Evolutionary conservation across 2,888 invertebrate genomes (phyloP), one percentile per base, ranked within the genome.

Genomic region (Cryptus armator): DNA sequence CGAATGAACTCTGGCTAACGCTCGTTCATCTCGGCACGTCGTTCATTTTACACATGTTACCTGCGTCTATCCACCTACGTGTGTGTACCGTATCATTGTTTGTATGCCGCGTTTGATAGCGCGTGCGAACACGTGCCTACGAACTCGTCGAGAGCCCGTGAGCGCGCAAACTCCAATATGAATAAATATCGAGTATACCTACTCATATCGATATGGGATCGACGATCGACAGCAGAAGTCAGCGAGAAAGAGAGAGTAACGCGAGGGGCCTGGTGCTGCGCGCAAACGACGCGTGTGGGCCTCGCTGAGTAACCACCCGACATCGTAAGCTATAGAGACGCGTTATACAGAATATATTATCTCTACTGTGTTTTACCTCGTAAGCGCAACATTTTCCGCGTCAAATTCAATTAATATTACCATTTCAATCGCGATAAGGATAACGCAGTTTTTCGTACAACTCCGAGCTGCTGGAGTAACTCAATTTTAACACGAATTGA

Each of bases 11-110:
- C 2, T 29, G 32, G 32, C 62, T 19, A 56, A 76, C 70, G 80
- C 71, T 72, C 81, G 82, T 79, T 85, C 70, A 79, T 85, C 62
- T 32, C 78, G 85, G 79, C 85, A 85, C 85, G 85, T 85, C 78
- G 64, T 75, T 67, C 46, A 70, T 71, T 79, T 78, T 82, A 85
- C 82, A 85, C 85, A 79, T 85, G 84, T 85, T 62, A 85, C 64
- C 81, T 83, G 71, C 78, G 46, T 29, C 59, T 72, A 56, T 59
- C 19, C 62, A 19, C 70, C 46, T 71, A 70, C 70, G 71, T 71
- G 53, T 78, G 66, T 32, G 62, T 79, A 81, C 74, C 75, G 37
- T 37, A 37, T 37, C 78, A 84, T 84, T 72, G 74, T 75, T 78
- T 70, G 78, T 78, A 75, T 70, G 46, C 74, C 37, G 19, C 19